phyloP scores from a whole-genome alignment of 2,888 invertebrate genomes.

The Chesias legatella region DNA sequence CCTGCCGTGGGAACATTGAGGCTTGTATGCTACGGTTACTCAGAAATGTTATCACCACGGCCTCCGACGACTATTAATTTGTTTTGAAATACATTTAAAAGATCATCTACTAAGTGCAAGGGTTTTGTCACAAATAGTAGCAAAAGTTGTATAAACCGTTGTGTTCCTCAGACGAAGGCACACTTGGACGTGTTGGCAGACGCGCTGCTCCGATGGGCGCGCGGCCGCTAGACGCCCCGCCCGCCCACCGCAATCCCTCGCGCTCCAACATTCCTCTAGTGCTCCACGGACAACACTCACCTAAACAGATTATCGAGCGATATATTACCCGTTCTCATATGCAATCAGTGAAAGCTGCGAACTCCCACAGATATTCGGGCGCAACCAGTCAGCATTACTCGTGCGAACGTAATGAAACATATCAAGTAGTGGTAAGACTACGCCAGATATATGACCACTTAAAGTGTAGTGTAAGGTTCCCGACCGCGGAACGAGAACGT shows the following conservation, averaged over 20 bases:
- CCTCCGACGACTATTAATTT: too few relatives aligned
- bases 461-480: conserved; percentile 72
- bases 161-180: conserved; percentile 93
- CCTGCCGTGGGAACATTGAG: too few relatives aligned
- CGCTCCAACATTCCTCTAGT: conserved; percentile 55
- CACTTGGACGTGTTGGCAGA: conserved; percentile 97
- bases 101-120: too few relatives aligned
- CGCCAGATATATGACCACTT: conserved; percentile 67
- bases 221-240: conserved; percentile 87
- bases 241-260: conserved; percentile 47
- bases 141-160: too few relatives aligned
- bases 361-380: conserved; percentile 60
- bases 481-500: conserved; percentile 48
- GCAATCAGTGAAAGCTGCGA: conserved; percentile 67
- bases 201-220: conserved; percentile 95
- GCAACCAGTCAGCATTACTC: conserved; percentile 67
- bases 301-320: conserved; percentile 42
- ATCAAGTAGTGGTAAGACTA: conserved; percentile 76
- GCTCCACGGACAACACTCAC: conserved; percentile 53
- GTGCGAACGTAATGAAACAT: conserved; percentile 74
- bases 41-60: too few relatives aligned
- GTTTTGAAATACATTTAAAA: too few relatives aligned
- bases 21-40: too few relatives aligned
- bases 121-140: too few relatives aligned
- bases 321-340: conserved; percentile 53